Conservation (phyloP, 2,888 invertebrate species). For the Pyrocoelia pectoralis region DNA sequence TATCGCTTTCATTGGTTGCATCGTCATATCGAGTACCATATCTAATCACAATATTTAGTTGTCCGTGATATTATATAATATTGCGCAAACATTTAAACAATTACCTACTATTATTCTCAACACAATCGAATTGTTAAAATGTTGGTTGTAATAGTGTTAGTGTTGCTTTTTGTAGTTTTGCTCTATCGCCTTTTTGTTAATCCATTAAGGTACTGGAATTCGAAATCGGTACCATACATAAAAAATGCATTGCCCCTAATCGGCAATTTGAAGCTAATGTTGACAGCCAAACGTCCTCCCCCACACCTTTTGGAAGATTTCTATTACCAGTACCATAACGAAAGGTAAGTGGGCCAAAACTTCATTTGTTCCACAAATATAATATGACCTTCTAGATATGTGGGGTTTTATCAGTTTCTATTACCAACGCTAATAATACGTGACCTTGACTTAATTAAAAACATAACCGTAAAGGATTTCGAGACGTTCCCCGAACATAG, state of each 20-base stretch:
- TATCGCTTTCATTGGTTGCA: too few relatives aligned
- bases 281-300: neutral
- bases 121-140: conserved; percentile 10
- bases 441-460: conserved; percentile 47
- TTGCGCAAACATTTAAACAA: too few relatives aligned
- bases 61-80: too few relatives aligned
- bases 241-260: conserved; percentile 38
- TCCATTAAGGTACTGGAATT: conserved; percentile 34
- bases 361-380: neutral
- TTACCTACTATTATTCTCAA: too few relatives aligned
- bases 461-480: conserved; percentile 26
- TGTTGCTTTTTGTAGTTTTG: conserved; percentile 46
- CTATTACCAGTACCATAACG: conserved; percentile 16
- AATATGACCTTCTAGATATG: conserved; percentile 28
- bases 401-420: conserved; percentile 22
- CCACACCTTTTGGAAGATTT: neutral
- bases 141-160: neutral
- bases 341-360: conserved; percentile 4
- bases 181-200: conserved; percentile 56
- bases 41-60: too few relatives aligned
- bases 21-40: too few relatives aligned
- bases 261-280: conserved; percentile 37
- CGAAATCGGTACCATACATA: neutral
- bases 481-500: conserved; percentile 10
- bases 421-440: conserved; percentile 14